Evolutionary conservation across 2,113 vertebrate genomes (phyloP).

Genomic region (Trogon melanurus): DNA sequence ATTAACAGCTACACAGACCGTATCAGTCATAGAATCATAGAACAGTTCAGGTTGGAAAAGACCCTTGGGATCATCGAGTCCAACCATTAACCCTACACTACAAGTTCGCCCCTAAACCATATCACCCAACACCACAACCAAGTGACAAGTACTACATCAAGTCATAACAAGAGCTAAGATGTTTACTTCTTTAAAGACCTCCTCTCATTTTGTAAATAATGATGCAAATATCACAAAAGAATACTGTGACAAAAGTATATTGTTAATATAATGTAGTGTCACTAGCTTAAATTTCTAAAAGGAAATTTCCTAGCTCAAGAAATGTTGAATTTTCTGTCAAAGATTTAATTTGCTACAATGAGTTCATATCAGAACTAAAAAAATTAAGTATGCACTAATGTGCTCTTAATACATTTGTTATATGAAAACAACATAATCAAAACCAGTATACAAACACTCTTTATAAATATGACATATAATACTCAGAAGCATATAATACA

Average conservation of each 20-base stretch:
- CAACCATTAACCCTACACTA: no score
- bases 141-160: background rate
- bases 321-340: background rate
- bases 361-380: background rate
- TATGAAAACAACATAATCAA: background rate
- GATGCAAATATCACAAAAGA: background rate
- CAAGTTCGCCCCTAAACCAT: no score
- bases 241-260: background rate
- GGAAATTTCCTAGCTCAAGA: background rate
- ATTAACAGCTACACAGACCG: background rate
- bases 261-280: background rate
- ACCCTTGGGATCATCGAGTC: no score
- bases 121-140: no score
- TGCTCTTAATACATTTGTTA: background rate
- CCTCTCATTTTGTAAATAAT: background rate
- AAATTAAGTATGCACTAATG: background rate
- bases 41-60: no score
- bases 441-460: background rate
- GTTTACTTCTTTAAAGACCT: background rate
- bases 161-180: background rate
- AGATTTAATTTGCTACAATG: background rate
- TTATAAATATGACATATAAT: background rate
- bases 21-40: background rate
- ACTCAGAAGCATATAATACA: background rate
- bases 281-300: background rate